Percentiles rank a stretch among this genome's conserved stretches.
Conservation (phyloP, 2,888 invertebrate species). For the Ectemnius lituratus region DNA sequence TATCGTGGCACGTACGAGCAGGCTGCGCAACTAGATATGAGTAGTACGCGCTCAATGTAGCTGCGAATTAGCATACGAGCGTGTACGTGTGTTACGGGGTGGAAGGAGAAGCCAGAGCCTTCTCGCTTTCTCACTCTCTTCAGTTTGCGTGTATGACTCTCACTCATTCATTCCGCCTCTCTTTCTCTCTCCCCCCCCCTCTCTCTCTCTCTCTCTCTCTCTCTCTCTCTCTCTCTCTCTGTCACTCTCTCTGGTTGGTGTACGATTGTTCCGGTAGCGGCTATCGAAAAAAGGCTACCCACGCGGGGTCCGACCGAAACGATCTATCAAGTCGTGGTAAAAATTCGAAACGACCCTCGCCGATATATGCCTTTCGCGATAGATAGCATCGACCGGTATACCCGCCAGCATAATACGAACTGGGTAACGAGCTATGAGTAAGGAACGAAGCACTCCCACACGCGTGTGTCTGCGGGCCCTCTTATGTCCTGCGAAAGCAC, state of each 20-base stretch:
- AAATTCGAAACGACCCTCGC: slow-evolving; percentile 49
- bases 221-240: background rate
- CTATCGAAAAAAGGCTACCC: slow-evolving; percentile 45
- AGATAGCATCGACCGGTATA: slow-evolving; percentile 39
- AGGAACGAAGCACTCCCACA: slow-evolving; percentile 14
- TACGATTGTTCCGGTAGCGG: slow-evolving; percentile 48
- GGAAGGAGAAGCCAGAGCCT: slow-evolving; percentile 20
- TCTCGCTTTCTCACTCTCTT: background rate
- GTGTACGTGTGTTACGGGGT: background rate
- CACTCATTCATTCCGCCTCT: background rate
- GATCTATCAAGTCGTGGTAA: slow-evolving; percentile 54
- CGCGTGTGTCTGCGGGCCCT: too few relatives aligned
- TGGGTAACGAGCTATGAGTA: slow-evolving; percentile 35
- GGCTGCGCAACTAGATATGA: slow-evolving; percentile 30
- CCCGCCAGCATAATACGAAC: slow-evolving; percentile 37
- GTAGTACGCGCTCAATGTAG: slow-evolving; percentile 38
- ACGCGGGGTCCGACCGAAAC: slow-evolving; percentile 29
- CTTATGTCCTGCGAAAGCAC: background rate
- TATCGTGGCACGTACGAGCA: slow-evolving; percentile 48
- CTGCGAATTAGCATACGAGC: slow-evolving; percentile 37
- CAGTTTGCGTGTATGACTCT: too few relatives aligned
- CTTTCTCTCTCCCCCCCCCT: background rate
- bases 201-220: background rate
- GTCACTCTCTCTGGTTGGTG: slow-evolving; percentile 15
- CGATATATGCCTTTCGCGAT: slow-evolving; percentile 24